phyloP scores from a whole-genome alignment of 2,888 invertebrate species.

The Bhutanitis thaidina region DNA sequence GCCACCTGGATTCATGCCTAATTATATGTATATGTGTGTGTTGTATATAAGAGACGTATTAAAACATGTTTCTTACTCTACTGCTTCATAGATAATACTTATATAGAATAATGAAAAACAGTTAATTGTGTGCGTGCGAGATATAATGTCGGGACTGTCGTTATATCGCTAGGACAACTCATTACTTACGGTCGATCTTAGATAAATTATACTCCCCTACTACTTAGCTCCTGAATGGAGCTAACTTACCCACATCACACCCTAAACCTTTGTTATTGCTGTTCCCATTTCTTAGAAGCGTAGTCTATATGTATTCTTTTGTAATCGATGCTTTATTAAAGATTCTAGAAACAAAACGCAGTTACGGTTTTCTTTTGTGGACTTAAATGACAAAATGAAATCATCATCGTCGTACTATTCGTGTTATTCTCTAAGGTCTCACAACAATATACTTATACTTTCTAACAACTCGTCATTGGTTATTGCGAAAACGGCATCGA shows the following conservation, averaged over 20 bases:
- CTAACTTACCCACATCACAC: slow-evolving; percentile 19
- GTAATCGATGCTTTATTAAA: slow-evolving; percentile 9
- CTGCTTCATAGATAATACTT: not conserved
- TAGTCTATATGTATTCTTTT: slow-evolving; percentile 7
- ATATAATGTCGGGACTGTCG: slow-evolving; percentile 11
- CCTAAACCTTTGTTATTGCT: slow-evolving; percentile 21
- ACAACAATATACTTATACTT: no score
- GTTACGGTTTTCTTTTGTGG: not conserved
- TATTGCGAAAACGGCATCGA: no score
- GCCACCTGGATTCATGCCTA: no score
- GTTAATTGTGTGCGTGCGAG: slow-evolving; percentile 14
- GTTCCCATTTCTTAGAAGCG: slow-evolving; percentile 13
- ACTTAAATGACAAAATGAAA: no score
- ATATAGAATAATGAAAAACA: slow-evolving; percentile 3
- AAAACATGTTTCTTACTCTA: no score
- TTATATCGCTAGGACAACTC: slow-evolving; percentile 41
- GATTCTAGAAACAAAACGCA: slow-evolving; percentile 1
- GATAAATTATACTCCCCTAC: slow-evolving; percentile 52
- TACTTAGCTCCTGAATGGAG: slow-evolving; percentile 24
- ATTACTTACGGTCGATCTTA: slow-evolving; percentile 63
- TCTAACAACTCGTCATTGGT: no score
- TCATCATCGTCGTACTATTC: no score
- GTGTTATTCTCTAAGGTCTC: no score
- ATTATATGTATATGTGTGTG: no score
- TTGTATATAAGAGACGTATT: no score